Evolutionary conservation across 2,888 invertebrate species (phyloP).

Genomic region (Idaea dimidiata): DNA sequence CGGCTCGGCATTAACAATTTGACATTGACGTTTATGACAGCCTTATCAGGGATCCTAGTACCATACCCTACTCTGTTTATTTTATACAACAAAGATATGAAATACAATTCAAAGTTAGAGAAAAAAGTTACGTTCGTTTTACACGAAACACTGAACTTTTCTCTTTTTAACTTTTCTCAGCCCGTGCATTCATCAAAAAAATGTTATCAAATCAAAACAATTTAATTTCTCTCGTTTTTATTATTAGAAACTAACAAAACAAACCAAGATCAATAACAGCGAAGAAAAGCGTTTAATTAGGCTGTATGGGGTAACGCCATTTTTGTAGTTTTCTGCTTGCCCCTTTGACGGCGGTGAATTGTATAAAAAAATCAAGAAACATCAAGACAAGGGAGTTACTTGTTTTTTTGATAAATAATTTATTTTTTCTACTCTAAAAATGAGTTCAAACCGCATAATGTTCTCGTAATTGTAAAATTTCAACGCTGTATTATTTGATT

Average conservation of each 20-base stretch:
- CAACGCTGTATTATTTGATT: conserved; percentile 20
- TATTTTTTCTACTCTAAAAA: not conserved
- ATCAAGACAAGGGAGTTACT: not conserved
- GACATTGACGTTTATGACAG: not conserved
- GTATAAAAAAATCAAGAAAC: not conserved
- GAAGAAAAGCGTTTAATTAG: not conserved
- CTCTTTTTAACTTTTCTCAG: too few relatives aligned
- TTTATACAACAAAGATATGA: too few relatives aligned
- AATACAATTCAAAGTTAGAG: too few relatives aligned
- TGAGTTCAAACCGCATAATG: not conserved
- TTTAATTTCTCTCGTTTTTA: too few relatives aligned
- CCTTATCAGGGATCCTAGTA: too few relatives aligned
- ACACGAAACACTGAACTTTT: too few relatives aligned
- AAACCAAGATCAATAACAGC: not conserved
- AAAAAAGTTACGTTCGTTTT: too few relatives aligned
- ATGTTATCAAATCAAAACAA: too few relatives aligned
- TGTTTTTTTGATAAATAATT: not conserved
- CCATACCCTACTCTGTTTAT: too few relatives aligned
- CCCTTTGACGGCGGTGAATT: not conserved
- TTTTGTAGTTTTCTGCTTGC: not conserved
- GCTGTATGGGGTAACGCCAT: not conserved
- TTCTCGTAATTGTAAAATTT: not conserved
- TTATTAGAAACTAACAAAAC: too few relatives aligned
- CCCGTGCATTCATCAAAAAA: too few relatives aligned
- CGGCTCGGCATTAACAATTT: too few relatives aligned